Percentiles rank a stretch among this genome's conserved stretches.
These are phyloP conservation scores for Phrixothrix hirtus DNA, from an alignment of 2,888 invertebrate genomes.

Conservation along the genomic window DNA sequence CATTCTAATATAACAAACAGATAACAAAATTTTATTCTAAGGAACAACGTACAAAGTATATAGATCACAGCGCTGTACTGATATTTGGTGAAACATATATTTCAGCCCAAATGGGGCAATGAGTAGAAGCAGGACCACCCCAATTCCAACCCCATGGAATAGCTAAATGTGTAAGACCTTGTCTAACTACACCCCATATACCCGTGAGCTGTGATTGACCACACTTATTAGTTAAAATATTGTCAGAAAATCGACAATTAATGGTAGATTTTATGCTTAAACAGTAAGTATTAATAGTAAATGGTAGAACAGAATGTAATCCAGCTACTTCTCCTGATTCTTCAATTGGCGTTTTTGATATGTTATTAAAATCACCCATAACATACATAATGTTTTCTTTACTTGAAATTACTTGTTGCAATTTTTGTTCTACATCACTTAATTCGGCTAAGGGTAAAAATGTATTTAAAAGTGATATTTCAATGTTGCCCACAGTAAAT, in stretches of 20 bases:
- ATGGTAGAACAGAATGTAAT: constrained; percentile 43
- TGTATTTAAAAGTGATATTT: constrained; percentile 58
- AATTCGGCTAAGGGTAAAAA: constrained; percentile 25
- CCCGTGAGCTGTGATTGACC: constrained; percentile 57
- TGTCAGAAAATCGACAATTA: constrained; percentile 33
- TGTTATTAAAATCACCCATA: constrained; percentile 48
- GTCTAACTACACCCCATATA: constrained; percentile 65
- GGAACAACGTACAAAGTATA: constrained; percentile 39
- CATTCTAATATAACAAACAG: constrained; percentile 12
- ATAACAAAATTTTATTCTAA: constrained; percentile 39
- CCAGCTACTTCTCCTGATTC: constrained; percentile 38
- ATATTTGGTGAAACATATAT: constrained; percentile 53
- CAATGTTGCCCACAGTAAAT: constrained; percentile 59
- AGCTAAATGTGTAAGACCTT: constrained; percentile 74
- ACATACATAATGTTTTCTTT: constrained; percentile 46
- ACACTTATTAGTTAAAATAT: constrained; percentile 41
- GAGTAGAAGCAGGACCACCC: constrained; percentile 77
- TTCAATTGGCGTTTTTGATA: constrained; percentile 29
- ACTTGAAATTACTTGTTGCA: constrained; percentile 10
- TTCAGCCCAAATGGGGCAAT: constrained; percentile 79
- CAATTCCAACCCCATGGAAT: constrained; percentile 84
- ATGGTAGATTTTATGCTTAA: constrained; percentile 33
- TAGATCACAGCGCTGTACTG: constrained; percentile 48
- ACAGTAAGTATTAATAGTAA: constrained; percentile 44
- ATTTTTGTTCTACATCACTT: constrained; percentile 16